Conservation (phyloP, 2,797 vertebrate species). For the Tokudaia muenninki region DNA sequence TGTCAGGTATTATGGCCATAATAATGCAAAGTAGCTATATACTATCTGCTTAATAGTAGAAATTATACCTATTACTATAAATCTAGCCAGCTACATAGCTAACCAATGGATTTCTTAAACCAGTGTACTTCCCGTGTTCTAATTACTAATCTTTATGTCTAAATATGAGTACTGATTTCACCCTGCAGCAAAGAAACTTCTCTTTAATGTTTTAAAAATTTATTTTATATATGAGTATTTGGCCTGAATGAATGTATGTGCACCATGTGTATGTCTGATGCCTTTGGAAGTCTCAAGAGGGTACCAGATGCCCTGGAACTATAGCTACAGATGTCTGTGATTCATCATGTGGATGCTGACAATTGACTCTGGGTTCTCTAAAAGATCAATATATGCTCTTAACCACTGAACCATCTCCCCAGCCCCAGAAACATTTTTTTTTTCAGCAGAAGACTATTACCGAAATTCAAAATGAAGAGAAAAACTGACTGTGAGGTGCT, state of each 20-base stretch:
- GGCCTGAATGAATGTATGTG: neutral
- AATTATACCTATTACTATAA: neutral
- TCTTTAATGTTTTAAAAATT: neutral
- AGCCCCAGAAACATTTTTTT: neutral
- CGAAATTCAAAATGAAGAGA: neutral
- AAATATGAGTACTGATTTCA: neutral
- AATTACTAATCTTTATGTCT: neutral
- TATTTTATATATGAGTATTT: neutral
- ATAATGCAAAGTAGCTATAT: neutral
- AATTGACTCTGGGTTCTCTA: neutral
- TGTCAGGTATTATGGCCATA: neutral
- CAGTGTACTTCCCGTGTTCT: neutral
- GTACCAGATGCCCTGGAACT: neutral
- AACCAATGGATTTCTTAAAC: neutral
- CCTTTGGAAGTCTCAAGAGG: too few relatives aligned
- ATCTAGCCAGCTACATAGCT: neutral
- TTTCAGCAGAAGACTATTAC: neutral
- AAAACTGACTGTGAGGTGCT: neutral
- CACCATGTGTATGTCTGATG: neutral
- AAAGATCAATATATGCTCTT: neutral
- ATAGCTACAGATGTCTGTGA: neutral
- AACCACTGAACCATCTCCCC: neutral
- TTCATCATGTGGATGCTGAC: neutral
- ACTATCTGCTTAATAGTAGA: neutral
- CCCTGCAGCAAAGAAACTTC: neutral